Evolutionary conservation across 2,113 vertebrate species (phyloP).

Genomic region (Bucco capensis): DNA sequence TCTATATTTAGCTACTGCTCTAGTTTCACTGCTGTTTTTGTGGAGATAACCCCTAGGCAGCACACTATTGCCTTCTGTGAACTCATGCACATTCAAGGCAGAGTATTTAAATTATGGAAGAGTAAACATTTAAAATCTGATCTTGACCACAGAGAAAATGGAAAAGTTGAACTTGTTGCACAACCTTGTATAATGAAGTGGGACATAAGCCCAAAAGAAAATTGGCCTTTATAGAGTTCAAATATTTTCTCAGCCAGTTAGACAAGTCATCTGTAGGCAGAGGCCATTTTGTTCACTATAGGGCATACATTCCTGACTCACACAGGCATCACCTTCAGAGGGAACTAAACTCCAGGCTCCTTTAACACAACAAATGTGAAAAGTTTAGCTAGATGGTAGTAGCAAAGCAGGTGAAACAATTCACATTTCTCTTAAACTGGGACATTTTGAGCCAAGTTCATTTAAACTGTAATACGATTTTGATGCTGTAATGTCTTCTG

Average conservation of each 20-base stretch:
- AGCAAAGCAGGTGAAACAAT: not conserved
- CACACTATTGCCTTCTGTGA: slow-evolving; percentile 18
- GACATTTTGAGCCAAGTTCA: not conserved
- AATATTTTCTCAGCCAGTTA: not conserved
- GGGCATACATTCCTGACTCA: not conserved
- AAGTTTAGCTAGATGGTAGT: not conserved
- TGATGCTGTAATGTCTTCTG: not conserved
- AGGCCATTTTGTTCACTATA: not conserved
- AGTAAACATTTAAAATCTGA: not conserved
- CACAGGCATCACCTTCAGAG: not conserved
- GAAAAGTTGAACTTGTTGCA: not conserved
- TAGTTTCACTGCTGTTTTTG: slow-evolving; percentile 30
- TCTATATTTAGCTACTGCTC: slow-evolving; percentile 58
- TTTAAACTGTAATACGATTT: not conserved
- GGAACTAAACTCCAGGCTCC: not conserved
- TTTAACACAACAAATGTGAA: not conserved
- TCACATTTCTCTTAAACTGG: not conserved
- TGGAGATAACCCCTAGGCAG: slow-evolving; percentile 32
- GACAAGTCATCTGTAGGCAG: not conserved
- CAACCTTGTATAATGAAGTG: not conserved
- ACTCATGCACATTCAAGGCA: not conserved
- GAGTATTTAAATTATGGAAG: not conserved
- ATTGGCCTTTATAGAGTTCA: not conserved
- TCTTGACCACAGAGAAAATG: not conserved
- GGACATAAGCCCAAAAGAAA: not conserved